phyloP scores from a whole-genome alignment of 1,140 invertebrate species.

The Hylaeus volcanicus region DNA sequence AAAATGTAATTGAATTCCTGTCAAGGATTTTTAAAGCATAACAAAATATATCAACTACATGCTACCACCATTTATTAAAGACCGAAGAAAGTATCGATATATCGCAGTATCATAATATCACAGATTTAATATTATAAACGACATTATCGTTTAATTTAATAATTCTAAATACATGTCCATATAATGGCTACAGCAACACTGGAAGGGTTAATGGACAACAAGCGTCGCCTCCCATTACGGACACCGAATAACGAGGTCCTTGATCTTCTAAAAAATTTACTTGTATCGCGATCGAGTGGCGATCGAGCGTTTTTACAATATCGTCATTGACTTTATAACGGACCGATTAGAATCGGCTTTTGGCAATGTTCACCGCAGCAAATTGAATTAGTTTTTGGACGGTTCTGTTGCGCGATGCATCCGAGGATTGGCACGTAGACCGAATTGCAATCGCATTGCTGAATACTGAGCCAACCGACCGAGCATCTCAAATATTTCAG shows the following conservation, averaged over 20 bases:
- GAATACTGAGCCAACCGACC: constrained; percentile 11
- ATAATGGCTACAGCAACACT: too few species aligned
- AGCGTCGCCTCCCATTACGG: background rate
- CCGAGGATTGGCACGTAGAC: constrained; percentile 43
- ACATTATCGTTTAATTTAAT: too few species aligned
- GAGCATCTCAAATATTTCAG: constrained; percentile 33
- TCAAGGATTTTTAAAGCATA: too few species aligned
- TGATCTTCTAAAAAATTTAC: constrained; percentile 8
- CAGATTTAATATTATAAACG: too few species aligned
- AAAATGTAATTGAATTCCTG: too few species aligned
- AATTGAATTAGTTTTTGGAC: constrained; percentile 60
- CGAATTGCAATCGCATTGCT: constrained; percentile 53
- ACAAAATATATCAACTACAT: too few species aligned
- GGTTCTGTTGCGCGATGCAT: background rate
- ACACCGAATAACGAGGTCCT: background rate
- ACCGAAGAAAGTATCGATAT: too few species aligned
- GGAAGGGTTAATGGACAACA: background rate
- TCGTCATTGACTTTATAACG: background rate
- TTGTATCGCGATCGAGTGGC: background rate
- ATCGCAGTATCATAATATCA: too few species aligned
- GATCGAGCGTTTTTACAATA: constrained; percentile 14
- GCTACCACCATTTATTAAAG: too few species aligned
- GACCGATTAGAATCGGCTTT: constrained; percentile 55
- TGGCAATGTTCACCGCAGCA: constrained; percentile 26
- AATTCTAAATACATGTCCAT: too few species aligned